These are phyloP conservation scores for Holothuria leucospilota DNA, from an alignment of 53 echinoderm and acorn worm genomes.

Conservation along the genomic window DNA sequence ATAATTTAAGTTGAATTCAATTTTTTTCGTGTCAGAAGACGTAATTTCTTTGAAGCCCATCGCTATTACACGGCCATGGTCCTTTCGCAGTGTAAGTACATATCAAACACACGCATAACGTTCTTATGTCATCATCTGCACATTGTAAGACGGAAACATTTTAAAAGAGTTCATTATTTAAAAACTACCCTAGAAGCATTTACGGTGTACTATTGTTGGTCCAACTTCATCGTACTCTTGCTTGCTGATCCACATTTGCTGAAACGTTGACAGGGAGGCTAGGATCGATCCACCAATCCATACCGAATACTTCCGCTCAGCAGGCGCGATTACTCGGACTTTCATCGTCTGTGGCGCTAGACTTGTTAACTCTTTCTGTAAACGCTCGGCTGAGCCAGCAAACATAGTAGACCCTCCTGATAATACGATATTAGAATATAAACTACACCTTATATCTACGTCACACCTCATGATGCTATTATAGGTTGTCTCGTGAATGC, in stretches of 20 bases:
- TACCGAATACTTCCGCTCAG: conserved; percentile 78
- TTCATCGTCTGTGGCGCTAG: conserved; percentile 76
- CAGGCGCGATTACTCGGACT: conserved; percentile 72
- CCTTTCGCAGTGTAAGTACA: too few relatives aligned
- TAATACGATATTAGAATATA: conserved; percentile 68
- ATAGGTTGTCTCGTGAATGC: conserved; percentile 97
- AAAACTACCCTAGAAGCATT: conserved; percentile 65
- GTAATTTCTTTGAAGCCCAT: too few relatives aligned
- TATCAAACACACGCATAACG: too few relatives aligned
- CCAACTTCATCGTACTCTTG: conserved; percentile 75
- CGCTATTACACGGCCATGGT: too few relatives aligned
- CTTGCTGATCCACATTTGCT: conserved; percentile 81
- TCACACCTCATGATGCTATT: conserved; percentile 76
- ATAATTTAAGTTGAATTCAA: too few relatives aligned
- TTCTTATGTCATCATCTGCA: too few relatives aligned
- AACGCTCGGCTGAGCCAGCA: conserved; percentile 60
- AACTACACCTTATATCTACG: conserved; percentile 68
- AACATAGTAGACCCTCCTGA: conserved; percentile 77
- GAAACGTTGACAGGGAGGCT: conserved; percentile 74
- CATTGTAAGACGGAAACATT: too few relatives aligned
- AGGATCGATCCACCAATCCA: conserved; percentile 85
- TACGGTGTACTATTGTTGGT: conserved; percentile 74
- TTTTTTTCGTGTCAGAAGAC: too few relatives aligned
- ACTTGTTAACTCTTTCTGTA: conserved; percentile 62
- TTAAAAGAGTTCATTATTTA: too few relatives aligned